These are phyloP conservation scores for Eupithecia tripunctaria DNA, from an alignment of 2,888 invertebrate genomes.

Conservation along the genomic window DNA sequence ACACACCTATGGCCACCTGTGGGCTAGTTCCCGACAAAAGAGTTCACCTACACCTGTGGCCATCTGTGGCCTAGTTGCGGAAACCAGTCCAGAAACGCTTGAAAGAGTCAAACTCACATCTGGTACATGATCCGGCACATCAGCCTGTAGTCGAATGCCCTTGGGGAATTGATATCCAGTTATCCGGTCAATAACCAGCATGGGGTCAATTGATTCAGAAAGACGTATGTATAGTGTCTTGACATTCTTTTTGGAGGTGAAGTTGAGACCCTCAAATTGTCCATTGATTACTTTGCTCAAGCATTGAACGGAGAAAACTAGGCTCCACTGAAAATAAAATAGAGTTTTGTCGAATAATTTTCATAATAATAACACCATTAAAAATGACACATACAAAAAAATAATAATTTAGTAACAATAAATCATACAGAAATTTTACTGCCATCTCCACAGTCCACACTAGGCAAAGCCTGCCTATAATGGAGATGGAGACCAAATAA, in stretches of 20 bases:
- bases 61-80: too few species aligned
- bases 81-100: too few species aligned
- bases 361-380: too few species aligned
- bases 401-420: too few species aligned
- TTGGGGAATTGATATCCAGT: constrained; percentile 33
- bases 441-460: too few species aligned
- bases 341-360: not conserved
- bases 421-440: too few species aligned
- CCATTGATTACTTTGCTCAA: constrained; percentile 52
- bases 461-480: too few species aligned
- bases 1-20: too few species aligned
- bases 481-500: too few species aligned
- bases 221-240: constrained; percentile 59
- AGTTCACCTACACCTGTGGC: too few species aligned
- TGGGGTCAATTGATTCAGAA: constrained; percentile 57
- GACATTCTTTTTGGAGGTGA: constrained; percentile 23
- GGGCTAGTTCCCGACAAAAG: too few species aligned
- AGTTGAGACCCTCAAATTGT: constrained; percentile 58
- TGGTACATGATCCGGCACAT: not conserved
- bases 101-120: not conserved
- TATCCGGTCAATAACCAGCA: constrained; percentile 50
- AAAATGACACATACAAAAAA: too few species aligned
- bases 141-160: constrained; percentile 46
- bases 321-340: constrained; percentile 51
- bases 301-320: constrained; percentile 43